phyloP scores from a whole-genome alignment of 1,140 invertebrate species.

The Papilio machaon region DNA sequence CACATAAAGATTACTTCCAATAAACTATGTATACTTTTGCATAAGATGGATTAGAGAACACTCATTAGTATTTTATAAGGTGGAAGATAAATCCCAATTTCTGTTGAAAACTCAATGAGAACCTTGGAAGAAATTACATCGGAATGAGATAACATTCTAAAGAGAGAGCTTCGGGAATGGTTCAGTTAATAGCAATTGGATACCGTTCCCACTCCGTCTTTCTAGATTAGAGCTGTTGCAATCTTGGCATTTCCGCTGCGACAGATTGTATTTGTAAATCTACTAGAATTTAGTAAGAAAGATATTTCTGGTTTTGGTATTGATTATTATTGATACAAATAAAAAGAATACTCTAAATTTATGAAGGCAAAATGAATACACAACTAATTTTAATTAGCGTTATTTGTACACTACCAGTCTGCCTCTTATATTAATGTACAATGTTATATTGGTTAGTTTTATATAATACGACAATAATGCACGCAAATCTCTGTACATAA shows the following conservation, averaged over 20 bases:
- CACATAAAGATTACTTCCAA: too few relatives aligned
- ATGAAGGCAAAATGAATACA: too few relatives aligned
- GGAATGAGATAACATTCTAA: constrained; percentile 35
- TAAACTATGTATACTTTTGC: neutral
- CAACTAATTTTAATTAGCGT: too few relatives aligned
- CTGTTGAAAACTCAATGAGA: constrained; percentile 12
- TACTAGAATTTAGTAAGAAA: neutral
- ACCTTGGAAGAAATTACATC: constrained; percentile 28
- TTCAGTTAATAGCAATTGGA: constrained; percentile 36
- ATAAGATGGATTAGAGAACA: neutral
- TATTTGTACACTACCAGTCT: too few relatives aligned
- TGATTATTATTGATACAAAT: neutral
- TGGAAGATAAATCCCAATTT: constrained; percentile 3
- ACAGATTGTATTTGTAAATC: constrained; percentile 33
- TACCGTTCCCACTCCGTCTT: constrained; percentile 35
- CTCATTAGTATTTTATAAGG: neutral
- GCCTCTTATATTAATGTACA: too few relatives aligned
- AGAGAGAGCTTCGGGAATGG: constrained; percentile 24
- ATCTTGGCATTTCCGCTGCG: constrained; percentile 33
- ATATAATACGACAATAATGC: too few relatives aligned
- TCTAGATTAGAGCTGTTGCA: constrained; percentile 37
- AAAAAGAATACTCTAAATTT: too few relatives aligned
- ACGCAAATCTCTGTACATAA: too few relatives aligned
- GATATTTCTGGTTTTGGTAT: neutral
- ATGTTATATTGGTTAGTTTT: too few relatives aligned